Evolutionary conservation across 2,113 vertebrate species (phyloP), one percentile per base, ranked within the genome.

Genomic region (Apodemus sylvaticus): DNA sequence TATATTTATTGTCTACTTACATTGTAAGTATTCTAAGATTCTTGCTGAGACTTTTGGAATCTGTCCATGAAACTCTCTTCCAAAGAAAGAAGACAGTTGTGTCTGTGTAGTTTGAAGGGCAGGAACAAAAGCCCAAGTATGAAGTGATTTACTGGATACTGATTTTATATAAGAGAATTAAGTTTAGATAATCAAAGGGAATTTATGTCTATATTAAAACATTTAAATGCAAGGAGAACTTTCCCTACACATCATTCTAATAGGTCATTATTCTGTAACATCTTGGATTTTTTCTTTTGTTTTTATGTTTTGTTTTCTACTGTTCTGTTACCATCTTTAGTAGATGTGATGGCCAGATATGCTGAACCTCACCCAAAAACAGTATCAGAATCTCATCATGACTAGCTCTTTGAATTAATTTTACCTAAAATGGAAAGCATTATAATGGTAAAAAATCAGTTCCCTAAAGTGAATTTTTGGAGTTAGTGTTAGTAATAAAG

Each of bases 151-250:
- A 53, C 1, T 89, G 74, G 16, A 86, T 48, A 71, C 11, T 73
- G n/a, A 60, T 90, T 73, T n/a, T 60, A 68, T 48, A 10, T 24
- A 81, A 87, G 3, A 87, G 26, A 89, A 95, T 55, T 31, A 94
- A 87, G 62, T 94, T 96, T 81, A 92, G 10, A 89, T 88, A 95
- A 93, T 86, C 36, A 96, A 92, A 31, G 51, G 26, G 22, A 62
- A 81, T 81, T 93, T 71, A 55, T 36, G 58, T 11, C 51, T 22
- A 1, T 58, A 45, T 86, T 55, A 16, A 55, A 93, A 90, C 83
- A 42, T 85, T 89, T 29, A 93, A 82, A 74, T 4, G 29, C 42
- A 78, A 6, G 66, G 68, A 7, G 74, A 22, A 6, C 7, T 86
- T 94, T 66, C 66, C 64, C 4, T 24, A 53, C 0, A 83, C 36